Evolutionary conservation across 2,888 invertebrate species (phyloP), one percentile per base, ranked within the genome.

Genomic region (Dryadula phaetusa): DNA sequence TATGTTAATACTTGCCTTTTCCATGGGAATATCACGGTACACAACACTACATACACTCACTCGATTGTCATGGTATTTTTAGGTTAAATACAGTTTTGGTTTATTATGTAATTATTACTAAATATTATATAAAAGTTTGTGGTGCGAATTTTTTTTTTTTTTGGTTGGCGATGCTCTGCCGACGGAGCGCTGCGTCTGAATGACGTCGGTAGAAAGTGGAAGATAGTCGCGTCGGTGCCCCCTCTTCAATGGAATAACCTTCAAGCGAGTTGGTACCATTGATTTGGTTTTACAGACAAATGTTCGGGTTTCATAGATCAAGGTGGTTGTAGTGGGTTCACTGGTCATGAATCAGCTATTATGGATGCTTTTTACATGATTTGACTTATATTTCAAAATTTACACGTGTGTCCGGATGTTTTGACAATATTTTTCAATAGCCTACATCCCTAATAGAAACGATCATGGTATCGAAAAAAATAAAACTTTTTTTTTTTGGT

Each of bases 171-270:
- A 56, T 56, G 40, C 56, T 22, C 37, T 20, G 22, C 40, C 56
- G 56, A 40, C 22, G 22, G n/a, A 8, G 37, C n/a, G 22, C 10
- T 22, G 37, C n/a, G 8, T 56, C n/a, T n/a, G 16, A 56, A 18
- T 56, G 56, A 56, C 56, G 56, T 37, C n/a, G n/a, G 40, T 56
- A 56, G 56, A 56, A 56, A 56, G 56, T 56, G 40, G 56, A 56
- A 22, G 40, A 22, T n/a, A 40, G 56, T 25, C 20, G 49, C 37
- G 56, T 10, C 40, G 20, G 5, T 18, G 40, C 56, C 40, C 56
- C 22, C 37, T n/a, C 37, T 37, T 20, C 16, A 56, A 56, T 56
- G 56, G 40, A 56, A 22, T 40, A 40, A 25, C 56, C 56, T 56
- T 56, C 56, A 22, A 16, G 25, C 6, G 16, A 42, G 16, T 22